phyloP scores from a whole-genome alignment of 2,797 vertebrate species.

The Zalophus californianus region DNA sequence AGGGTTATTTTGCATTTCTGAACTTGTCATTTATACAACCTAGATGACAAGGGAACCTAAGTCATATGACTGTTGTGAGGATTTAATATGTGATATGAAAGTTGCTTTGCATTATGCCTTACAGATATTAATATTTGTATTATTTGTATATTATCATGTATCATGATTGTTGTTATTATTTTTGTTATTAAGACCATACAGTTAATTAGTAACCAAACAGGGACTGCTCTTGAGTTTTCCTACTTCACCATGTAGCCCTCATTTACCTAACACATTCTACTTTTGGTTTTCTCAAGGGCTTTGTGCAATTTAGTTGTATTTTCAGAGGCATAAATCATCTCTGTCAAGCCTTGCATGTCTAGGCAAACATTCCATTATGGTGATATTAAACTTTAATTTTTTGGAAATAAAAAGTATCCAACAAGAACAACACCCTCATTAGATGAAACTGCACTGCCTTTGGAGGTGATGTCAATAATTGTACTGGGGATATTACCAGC shows the following conservation, averaged over 20 bases:
- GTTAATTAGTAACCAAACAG: neutral
- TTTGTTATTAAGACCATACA: neutral
- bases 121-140: neutral
- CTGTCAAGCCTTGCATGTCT: conserved; percentile 70
- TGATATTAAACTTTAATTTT: conserved; percentile 78
- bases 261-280: neutral
- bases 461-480: conserved; percentile 47
- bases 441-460: conserved; percentile 60
- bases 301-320: conserved; percentile 69
- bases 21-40: neutral
- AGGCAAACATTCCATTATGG: conserved; percentile 70
- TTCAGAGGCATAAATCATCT: conserved; percentile 78
- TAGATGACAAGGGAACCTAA: neutral
- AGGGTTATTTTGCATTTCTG: neutral
- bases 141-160: neutral
- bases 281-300: conserved; percentile 51
- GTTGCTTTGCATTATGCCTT: neutral
- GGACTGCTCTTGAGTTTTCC: neutral
- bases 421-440: conserved; percentile 20
- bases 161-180: neutral
- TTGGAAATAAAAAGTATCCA: conserved; percentile 66
- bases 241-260: neutral
- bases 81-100: neutral
- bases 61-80: neutral
- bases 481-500: neutral